Percentiles rank a stretch among this genome's conserved stretches.
Conservation (phyloP, 2,113 vertebrate genomes). For the Plectropomus leopardus region DNA sequence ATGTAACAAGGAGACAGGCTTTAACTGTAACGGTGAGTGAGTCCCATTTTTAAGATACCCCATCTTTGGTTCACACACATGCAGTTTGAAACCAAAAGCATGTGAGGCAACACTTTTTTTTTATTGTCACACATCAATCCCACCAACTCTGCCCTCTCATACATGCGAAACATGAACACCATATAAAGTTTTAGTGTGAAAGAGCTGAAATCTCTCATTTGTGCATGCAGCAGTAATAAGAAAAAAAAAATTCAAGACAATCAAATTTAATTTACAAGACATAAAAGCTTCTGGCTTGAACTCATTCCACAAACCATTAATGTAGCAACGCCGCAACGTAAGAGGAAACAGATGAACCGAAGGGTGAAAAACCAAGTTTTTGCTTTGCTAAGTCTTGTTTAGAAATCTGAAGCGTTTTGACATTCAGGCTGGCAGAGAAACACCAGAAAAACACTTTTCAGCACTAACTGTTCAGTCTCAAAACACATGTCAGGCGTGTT, state of each 20-base stretch:
- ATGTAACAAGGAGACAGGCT: constrained; percentile 89
- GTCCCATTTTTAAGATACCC: background rate
- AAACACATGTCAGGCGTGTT: constrained; percentile 41
- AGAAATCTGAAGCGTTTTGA: constrained; percentile 39
- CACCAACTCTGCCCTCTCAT: background rate
- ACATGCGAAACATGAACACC: background rate
- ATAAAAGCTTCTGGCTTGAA: constrained; percentile 69
- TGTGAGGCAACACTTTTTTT: background rate
- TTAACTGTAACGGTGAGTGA: constrained; percentile 91
- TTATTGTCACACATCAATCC: background rate
- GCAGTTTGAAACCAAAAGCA: background rate
- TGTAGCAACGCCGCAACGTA: constrained; percentile 60
- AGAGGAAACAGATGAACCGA: constrained; percentile 64
- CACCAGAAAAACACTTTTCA: constrained; percentile 39
- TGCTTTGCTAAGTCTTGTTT: constrained; percentile 43
- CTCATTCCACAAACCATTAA: constrained; percentile 61
- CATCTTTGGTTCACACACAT: background rate
- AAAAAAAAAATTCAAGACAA: constrained; percentile 37
- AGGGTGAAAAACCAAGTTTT: constrained; percentile 32
- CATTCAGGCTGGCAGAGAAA: constrained; percentile 45
- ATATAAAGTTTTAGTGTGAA: constrained; percentile 39
- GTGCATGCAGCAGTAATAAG: constrained; percentile 41
- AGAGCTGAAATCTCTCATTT: constrained; percentile 35
- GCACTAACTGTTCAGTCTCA: constrained; percentile 15
- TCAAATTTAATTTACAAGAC: constrained; percentile 66